Evolutionary conservation across 2,888 invertebrate species (phyloP).

Genomic region (Nyleta sp.): DNA sequence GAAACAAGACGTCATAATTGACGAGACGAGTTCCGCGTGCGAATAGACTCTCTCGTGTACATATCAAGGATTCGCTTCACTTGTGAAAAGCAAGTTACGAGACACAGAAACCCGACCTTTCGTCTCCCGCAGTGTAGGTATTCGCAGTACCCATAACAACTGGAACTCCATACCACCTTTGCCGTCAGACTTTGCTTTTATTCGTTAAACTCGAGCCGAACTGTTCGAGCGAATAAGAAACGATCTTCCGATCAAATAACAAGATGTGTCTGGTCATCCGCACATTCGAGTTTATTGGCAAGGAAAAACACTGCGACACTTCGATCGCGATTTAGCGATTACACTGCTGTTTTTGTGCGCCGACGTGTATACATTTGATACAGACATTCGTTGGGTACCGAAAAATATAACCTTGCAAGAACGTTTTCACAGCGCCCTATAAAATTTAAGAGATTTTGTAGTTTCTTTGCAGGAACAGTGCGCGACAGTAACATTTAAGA

Average conservation of each 20-base stretch:
- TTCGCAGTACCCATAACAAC: slow-evolving; percentile 41
- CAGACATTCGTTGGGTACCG: too few relatives aligned
- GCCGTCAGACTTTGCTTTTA: slow-evolving; percentile 34
- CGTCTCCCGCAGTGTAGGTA: slow-evolving; percentile 33
- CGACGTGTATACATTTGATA: too few relatives aligned
- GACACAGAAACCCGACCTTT: slow-evolving; percentile 42
- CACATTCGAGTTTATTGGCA: slow-evolving; percentile 15
- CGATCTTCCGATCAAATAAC: slow-evolving; percentile 41
- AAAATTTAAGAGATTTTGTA: too few relatives aligned
- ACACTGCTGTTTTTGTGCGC: too few relatives aligned
- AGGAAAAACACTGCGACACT: slow-evolving; percentile 16
- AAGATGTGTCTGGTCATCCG: slow-evolving; percentile 23
- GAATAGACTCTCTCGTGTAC: slow-evolving; percentile 37
- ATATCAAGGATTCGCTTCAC: slow-evolving; percentile 48
- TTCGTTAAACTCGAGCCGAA: slow-evolving; percentile 42
- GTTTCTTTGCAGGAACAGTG: too few relatives aligned
- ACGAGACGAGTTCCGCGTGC: slow-evolving; percentile 51
- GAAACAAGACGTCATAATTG: slow-evolving; percentile 59
- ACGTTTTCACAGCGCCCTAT: too few relatives aligned
- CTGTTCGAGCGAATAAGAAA: slow-evolving; percentile 44
- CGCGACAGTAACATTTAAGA: too few relatives aligned
- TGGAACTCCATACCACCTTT: slow-evolving; percentile 34
- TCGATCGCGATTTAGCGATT: slow-evolving; percentile 9
- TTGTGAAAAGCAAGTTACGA: slow-evolving; percentile 53
- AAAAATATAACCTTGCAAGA: too few relatives aligned